Conservation (phyloP, 30 jellyfish, hydroid and myxozoan genomes). For the Mastigias papua region DNA sequence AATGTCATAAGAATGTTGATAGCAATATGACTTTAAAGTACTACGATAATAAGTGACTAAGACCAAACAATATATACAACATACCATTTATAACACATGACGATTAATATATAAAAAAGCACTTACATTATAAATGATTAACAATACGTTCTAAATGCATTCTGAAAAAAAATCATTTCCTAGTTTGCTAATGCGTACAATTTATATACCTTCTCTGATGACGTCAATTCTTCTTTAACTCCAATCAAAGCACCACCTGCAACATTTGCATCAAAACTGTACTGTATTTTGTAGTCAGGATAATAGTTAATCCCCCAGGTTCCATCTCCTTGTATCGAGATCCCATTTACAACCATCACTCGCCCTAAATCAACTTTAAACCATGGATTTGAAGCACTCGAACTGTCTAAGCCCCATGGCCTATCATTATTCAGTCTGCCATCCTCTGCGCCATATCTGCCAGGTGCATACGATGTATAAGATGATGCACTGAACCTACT, state of each 20-base stretch:
- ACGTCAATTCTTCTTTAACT: conserved; percentile 28
- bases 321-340: conserved; percentile 81
- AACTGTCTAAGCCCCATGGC: conserved; percentile 39
- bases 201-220: conserved; percentile 46
- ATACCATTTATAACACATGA: too few species aligned
- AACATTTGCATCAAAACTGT: conserved; percentile 18
- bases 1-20: too few species aligned
- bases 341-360: conserved; percentile 63
- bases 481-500: conserved; percentile 53
- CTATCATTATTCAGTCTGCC: conserved; percentile 59
- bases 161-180: too few species aligned
- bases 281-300: conserved; percentile 59
- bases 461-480: background rate
- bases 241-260: background rate
- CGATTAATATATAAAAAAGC: too few species aligned
- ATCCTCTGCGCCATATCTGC: conserved; percentile 53
- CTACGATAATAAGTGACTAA: too few species aligned
- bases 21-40: too few species aligned
- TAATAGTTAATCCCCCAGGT: conserved; percentile 44
- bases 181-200: too few species aligned
- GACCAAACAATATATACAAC: too few species aligned
- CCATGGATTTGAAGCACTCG: conserved; percentile 4
- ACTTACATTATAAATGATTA: too few species aligned
- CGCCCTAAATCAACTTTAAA: conserved; percentile 75
- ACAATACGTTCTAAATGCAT: too few species aligned